Base-by-base conservation (phyloP, 2,113 vertebrate genomes). In the Boulengeromyrus knoepffleri region DNA sequence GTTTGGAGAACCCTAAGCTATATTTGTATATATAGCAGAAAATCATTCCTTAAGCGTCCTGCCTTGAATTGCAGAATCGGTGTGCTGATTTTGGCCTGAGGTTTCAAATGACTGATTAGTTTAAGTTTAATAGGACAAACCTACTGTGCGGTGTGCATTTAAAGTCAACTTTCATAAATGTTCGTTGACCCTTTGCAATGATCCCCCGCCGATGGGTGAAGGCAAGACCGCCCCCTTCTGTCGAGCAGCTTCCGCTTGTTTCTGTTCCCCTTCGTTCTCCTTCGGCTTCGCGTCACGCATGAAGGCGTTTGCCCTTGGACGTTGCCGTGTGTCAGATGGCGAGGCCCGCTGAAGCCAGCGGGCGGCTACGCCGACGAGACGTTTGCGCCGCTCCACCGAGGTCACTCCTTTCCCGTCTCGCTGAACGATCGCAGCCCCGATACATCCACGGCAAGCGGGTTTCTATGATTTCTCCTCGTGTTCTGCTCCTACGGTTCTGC, bases 141-240 rank as follows among this genome's bases (percentile, higher is more conserved):
- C 52, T 21, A 27, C 36, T 45, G 36, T 88, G 53, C 36, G 50
- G 85, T 50, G 47, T 19, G 50, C 47, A 52, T 47, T 86, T n/a
- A 47, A 27, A 50, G 12, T 50, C 47, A 86, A 24, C 10, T 49
- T 27, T 52, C 13, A 50, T 31, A 88, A 88, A 39, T 42, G n/a
- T 42, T 56, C 5, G 56, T 58, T 56, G 53, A 21, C 52, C 52
- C 27, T 19, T 53, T 53, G 52, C 31, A 13, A 31, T 42, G 53
- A 36, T 39, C 15, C 39, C 31, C 15, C 1, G 5, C 53, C 53
- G 7, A 17, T 27, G 85, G 52, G 90, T 87, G 90, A 91, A 92
- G 50, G 90, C 92, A 94, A 95, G 94, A 96, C 95, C 95, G 95
- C 95, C 95, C 93, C 94, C 94, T 95, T 93, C 94, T 94, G 93